Evolutionary conservation across 2,113 vertebrate genomes (phyloP).

Genomic region (Synchiropus splendidus): DNA sequence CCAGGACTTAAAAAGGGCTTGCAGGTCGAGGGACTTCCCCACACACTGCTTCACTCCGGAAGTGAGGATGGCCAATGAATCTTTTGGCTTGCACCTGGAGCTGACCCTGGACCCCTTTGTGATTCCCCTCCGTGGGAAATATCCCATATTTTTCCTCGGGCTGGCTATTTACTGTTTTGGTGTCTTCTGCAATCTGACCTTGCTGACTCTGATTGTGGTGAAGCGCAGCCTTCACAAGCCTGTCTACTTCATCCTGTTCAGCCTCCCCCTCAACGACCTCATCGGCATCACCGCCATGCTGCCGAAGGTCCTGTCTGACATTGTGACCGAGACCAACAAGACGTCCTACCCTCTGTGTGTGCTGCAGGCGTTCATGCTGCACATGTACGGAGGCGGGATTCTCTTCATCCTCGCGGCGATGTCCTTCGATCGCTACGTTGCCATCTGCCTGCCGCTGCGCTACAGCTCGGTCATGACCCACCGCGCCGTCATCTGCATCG

Average conservation of each 20-base stretch:
- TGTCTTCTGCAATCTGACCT: conserved; percentile 53
- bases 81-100: conserved; percentile 28
- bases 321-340: conserved; percentile 46
- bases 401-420: conserved; percentile 65
- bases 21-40: background rate
- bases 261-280: conserved; percentile 63
- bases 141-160: conserved; percentile 56
- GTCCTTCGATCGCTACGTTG: conserved; percentile 67
- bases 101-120: conserved; percentile 50
- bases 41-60: background rate
- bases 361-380: conserved; percentile 61
- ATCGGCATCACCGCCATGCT: conserved; percentile 61
- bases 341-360: conserved; percentile 58
- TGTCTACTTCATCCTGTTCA: conserved; percentile 65
- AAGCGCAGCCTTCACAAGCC: conserved; percentile 63
- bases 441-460: conserved; percentile 62
- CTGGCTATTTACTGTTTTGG: conserved; percentile 47
- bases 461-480: conserved; percentile 59
- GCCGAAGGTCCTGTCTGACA: conserved; percentile 60
- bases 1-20: too few species aligned
- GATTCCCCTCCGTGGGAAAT: conserved; percentile 50
- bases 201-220: conserved; percentile 54
- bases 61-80: conserved; percentile 48
- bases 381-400: conserved; percentile 61
- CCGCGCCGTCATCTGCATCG: conserved; percentile 28